phyloP scores from a whole-genome alignment of 1,140 invertebrate genomes.

The Musca domestica region DNA sequence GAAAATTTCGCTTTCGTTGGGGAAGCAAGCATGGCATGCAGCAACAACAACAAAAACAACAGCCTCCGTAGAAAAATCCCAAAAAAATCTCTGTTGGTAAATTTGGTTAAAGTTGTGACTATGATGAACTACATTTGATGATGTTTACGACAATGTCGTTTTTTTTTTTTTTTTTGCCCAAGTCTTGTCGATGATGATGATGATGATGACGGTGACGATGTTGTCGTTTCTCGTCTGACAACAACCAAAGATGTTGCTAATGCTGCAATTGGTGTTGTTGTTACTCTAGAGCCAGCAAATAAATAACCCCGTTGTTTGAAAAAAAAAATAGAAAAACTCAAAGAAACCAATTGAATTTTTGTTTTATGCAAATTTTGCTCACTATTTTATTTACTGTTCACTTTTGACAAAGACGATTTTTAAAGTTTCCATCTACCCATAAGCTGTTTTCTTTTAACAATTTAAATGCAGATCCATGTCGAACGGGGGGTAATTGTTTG shows the following conservation, averaged over 20 bases:
- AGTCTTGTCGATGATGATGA: conserved; percentile 9
- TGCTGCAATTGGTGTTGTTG: not conserved
- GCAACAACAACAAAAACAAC: not conserved
- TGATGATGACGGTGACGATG: not conserved
- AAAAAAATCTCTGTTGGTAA: not conserved
- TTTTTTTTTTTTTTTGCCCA: not conserved
- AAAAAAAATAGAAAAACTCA: not conserved
- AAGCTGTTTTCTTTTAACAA: not conserved
- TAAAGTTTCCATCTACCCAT: not conserved
- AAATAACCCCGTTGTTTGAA: conserved; percentile 1
- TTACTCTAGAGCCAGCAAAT: not conserved
- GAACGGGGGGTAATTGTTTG: too few species aligned
- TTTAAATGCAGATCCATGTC: conserved; percentile 14
- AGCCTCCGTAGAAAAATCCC: not conserved
- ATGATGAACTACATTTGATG: conserved; percentile 30
- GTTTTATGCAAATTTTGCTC: conserved; percentile 14
- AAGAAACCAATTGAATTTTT: not conserved
- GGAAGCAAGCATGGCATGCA: not conserved
- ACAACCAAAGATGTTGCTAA: too few species aligned
- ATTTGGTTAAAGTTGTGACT: conserved; percentile 24
- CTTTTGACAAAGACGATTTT: not conserved
- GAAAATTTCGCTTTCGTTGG: conserved; percentile 20
- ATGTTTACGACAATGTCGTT: conserved; percentile 13
- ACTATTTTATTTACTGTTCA: not conserved
- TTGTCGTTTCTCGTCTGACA: not conserved